Evolutionary conservation across 2,113 vertebrate species (phyloP).

Genomic region (Brevimyrus niger): DNA sequence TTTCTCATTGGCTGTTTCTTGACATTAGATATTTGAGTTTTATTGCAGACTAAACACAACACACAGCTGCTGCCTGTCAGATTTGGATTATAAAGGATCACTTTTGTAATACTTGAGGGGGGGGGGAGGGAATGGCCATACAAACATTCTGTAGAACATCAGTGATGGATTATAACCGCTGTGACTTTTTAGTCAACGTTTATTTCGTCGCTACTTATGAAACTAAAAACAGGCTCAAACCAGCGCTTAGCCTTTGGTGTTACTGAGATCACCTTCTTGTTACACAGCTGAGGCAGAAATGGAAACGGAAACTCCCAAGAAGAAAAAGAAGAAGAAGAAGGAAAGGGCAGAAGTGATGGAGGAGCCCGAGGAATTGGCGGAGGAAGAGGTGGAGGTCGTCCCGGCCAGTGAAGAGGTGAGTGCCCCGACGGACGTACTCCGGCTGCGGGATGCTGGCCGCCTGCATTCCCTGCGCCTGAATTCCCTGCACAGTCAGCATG

Average conservation of each 20-base stretch:
- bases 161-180: not conserved
- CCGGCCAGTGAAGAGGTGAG: slow-evolving; percentile 42
- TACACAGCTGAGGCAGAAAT: slow-evolving; percentile 28
- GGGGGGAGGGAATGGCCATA: not conserved
- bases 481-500: not conserved
- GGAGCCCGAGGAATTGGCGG: slow-evolving; percentile 29
- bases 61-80: not conserved
- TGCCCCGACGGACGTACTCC: not conserved
- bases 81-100: not conserved
- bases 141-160: not conserved
- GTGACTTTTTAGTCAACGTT: not conserved
- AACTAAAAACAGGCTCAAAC: not conserved
- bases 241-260: not conserved
- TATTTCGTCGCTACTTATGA: not conserved
- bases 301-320: slow-evolving; percentile 59
- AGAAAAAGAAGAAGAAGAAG: slow-evolving; percentile 86
- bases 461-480: not conserved
- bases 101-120: not conserved
- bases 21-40: not conserved
- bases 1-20: not conserved
- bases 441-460: not conserved
- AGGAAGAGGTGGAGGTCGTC: slow-evolving; percentile 25
- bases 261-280: not conserved
- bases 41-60: not conserved
- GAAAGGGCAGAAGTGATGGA: slow-evolving; percentile 46